phyloP scores from a whole-genome alignment of 2,113 vertebrate species.

The Bettongia penicillata region DNA sequence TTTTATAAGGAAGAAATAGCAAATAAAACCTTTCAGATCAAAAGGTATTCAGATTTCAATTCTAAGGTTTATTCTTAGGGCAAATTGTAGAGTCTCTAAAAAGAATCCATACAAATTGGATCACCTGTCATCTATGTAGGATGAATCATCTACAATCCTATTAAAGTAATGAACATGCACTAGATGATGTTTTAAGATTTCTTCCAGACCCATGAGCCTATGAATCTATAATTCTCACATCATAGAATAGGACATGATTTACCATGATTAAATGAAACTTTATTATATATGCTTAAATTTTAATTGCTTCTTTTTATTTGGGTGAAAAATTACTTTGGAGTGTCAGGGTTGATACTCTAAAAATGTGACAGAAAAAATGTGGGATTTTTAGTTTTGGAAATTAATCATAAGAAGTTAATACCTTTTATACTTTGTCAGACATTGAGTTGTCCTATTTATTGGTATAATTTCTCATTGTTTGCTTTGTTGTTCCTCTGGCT shows the following conservation, averaged over 20 bases:
- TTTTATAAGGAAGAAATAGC: neutral
- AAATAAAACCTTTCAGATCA: neutral
- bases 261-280: neutral
- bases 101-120: neutral
- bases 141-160: neutral
- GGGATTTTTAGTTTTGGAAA: neutral
- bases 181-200: neutral
- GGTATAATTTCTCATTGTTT: neutral
- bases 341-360: neutral
- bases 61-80: neutral
- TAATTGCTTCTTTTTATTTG: neutral
- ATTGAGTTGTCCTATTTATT: neutral
- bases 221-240: neutral
- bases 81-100: conserved; percentile 21
- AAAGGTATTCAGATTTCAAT: neutral
- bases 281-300: neutral
- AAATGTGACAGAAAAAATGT: neutral
- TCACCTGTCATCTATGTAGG: neutral
- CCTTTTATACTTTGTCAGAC: neutral
- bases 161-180: neutral
- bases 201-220: neutral
- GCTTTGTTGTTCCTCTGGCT: neutral
- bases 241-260: neutral
- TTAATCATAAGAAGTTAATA: neutral
- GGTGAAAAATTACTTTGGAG: neutral